These are phyloP conservation scores for Orbicella faveolata DNA, from an alignment of 64 coral and sea anemone species.

Conservation along the genomic window DNA sequence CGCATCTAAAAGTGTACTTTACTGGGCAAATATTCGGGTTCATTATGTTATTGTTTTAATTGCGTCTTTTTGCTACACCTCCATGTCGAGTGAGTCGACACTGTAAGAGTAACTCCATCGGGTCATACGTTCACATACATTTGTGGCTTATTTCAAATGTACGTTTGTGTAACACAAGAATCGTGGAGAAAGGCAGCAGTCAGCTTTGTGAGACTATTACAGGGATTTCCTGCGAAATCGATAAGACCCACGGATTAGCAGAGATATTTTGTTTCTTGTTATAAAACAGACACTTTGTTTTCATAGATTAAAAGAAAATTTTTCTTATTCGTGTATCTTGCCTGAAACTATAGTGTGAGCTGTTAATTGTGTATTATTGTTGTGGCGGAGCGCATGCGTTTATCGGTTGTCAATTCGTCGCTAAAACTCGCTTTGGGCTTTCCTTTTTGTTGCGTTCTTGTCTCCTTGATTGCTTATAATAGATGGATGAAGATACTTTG, in stretches of 20 bases:
- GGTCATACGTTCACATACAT: conserved; percentile 47
- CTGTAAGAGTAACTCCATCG: conserved; percentile 59
- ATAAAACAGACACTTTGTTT: conserved; percentile 87
- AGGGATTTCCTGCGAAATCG: conserved; percentile 91
- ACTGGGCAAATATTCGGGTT: conserved; percentile 99
- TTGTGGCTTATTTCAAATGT: conserved; percentile 85
- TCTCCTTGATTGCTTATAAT: conserved; percentile 70
- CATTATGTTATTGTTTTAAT: conserved; percentile 99
- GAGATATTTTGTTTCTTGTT: conserved; percentile 73
- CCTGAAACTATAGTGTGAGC: conserved; percentile 60
- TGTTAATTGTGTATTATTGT: conserved; percentile 81
- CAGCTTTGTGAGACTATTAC: conserved; percentile 81
- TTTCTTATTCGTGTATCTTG: conserved; percentile 69
- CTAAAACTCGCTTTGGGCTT: conserved; percentile 16
- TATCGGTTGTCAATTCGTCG: conserved; percentile 33
- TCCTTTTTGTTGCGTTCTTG: conserved; percentile 47
- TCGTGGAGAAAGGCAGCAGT: conserved; percentile 70
- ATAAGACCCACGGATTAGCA: conserved; percentile 86
- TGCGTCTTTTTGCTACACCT: conserved; percentile 90
- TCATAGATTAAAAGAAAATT: conserved; percentile 52
- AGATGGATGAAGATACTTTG: conserved; percentile 78
- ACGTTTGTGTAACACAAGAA: conserved; percentile 57
- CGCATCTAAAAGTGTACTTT: conserved; percentile 98
- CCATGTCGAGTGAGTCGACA: conserved; percentile 47
- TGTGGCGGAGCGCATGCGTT: conserved; percentile 66